Evolutionary conservation across 2,113 vertebrate genomes (phyloP).

Genomic region (Vicugna pacos): DNA sequence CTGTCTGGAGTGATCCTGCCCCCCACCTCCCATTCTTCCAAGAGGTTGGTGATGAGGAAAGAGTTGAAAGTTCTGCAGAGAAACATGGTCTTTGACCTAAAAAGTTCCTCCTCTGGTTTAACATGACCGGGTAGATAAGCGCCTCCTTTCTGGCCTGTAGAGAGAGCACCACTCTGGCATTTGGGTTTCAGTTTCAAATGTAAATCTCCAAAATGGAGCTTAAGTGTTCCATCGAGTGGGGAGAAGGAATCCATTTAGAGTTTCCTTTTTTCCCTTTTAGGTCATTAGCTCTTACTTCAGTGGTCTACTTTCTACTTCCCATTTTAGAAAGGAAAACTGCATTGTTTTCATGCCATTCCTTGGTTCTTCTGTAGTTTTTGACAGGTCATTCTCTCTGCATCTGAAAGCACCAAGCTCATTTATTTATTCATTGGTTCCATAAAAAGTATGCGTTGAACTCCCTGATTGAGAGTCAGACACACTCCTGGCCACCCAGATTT

Average conservation of each 20-base stretch:
- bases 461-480: background rate
- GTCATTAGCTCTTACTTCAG: background rate
- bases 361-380: conserved; percentile 9
- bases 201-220: background rate
- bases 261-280: background rate
- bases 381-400: background rate
- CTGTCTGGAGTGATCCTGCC: background rate
- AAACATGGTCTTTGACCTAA: background rate
- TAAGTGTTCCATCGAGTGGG: background rate
- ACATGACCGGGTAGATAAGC: background rate
- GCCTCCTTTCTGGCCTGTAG: background rate
- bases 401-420: background rate
- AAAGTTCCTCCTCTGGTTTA: background rate
- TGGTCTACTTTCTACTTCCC: background rate
- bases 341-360: background rate
- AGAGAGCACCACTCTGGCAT: background rate
- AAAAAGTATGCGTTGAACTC: background rate
- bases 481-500: background rate
- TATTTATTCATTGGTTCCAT: background rate
- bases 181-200: conserved; percentile 23
- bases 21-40: background rate
- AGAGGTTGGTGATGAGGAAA: background rate
- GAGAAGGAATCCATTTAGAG: background rate
- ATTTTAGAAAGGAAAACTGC: background rate
- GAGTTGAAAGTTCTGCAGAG: background rate